These are phyloP conservation scores for Ptilodon capucinus DNA, from an alignment of 2,888 invertebrate species.

Conservation along the genomic window DNA sequence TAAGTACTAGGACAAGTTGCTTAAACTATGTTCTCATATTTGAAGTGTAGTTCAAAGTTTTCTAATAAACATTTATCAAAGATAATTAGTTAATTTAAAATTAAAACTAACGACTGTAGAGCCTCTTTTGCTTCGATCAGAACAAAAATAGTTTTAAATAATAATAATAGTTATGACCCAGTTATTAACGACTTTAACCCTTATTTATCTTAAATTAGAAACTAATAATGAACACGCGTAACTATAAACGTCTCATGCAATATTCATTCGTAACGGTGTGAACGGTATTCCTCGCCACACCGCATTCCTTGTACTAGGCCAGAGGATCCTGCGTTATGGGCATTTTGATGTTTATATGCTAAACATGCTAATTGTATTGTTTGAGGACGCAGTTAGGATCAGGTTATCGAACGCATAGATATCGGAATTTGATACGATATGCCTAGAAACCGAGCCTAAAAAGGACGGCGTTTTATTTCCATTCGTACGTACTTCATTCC, in stretches of 20 bases:
- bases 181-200: not conserved
- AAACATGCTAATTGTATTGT: not conserved
- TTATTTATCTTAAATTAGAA: not conserved
- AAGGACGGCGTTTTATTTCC: no score
- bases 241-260: conserved; percentile 29
- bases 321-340: not conserved
- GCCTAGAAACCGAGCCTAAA: no score
- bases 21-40: no score
- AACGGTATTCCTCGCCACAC: conserved; percentile 30
- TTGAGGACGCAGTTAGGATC: not conserved
- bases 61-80: no score
- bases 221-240: not conserved
- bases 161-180: no score
- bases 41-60: no score
- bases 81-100: no score
- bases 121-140: no score
- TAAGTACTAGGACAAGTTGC: no score
- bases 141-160: no score
- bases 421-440: not conserved
- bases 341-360: not conserved
- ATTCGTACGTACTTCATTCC: no score
- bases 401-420: not conserved
- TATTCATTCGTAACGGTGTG: conserved; percentile 50
- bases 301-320: not conserved
- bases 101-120: no score